Evolutionary conservation across 1,140 invertebrate genomes (phyloP), one percentile per base, ranked within the genome.

Genomic region (Apis laboriosa): DNA sequence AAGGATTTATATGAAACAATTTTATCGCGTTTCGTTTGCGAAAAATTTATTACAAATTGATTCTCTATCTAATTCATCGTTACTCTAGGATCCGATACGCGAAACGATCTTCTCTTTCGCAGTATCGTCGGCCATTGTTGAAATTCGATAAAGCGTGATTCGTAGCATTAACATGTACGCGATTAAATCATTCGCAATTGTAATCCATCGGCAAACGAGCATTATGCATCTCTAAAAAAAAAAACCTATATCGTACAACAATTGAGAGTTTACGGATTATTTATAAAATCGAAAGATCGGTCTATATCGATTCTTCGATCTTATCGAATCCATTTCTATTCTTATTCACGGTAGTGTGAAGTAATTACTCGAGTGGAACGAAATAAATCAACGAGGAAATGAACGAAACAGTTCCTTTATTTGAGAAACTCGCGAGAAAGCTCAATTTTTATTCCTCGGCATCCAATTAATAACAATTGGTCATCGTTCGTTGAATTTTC

Each of bases 71-170:
- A 43, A 67, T 67, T 67, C 66, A 34, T 34, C 19, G 19, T 49
- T 67, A 67, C 43, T 43, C 66, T 11, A 67, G 19, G 4, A 43
- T 43, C 34, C n/a, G n/a, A 34, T 34, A 24, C 24, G 66, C 11
- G 34, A 67, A 67, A 1, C 34, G 66, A 67, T 67, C 66, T 67
- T 70, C n/a, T 53, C 24, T 53, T 51, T 8, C n/a, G 5, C 34
- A 70, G 1, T 17, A 24, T 24, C 9, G 17, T 64, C 15, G 24
- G 51, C 43, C 28, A 34, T 70, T 70, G 68, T 51, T 51, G 68
- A 70, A 70, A 70, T 70, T 70, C 67, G 67, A 70, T 70, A 53
- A 70, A 70, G 49, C 68, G 43, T 70, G 51, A 70, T 70, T 70
- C 43, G 68, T 24, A 51, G 68, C 68, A 70, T 70, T 70, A 70